Percentiles rank a stretch among this genome's conserved stretches.
These are phyloP conservation scores for Dryadula phaetusa DNA, from an alignment of 2,888 invertebrate species.

Conservation along the genomic window DNA sequence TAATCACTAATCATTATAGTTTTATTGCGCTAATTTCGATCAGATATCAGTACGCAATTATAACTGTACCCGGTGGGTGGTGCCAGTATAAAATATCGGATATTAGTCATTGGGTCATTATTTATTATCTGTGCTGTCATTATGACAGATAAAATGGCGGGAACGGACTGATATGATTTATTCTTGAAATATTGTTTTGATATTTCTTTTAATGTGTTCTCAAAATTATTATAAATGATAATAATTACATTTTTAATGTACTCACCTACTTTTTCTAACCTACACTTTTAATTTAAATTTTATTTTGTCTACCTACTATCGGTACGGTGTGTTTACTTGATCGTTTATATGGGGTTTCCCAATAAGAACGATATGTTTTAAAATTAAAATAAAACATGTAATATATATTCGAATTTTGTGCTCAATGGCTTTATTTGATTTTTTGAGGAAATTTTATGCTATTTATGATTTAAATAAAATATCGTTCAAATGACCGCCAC, in stretches of 20 bases:
- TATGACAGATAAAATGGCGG: slow-evolving; percentile 38
- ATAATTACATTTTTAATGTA: slow-evolving; percentile 1
- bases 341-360: too few relatives aligned
- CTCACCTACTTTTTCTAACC: not conserved
- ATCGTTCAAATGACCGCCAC: too few relatives aligned
- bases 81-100: slow-evolving; percentile 27
- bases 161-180: slow-evolving; percentile 29
- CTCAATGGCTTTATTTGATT: too few relatives aligned
- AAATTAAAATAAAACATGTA: too few relatives aligned
- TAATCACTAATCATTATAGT: slow-evolving; percentile 26
- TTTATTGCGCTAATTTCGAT: slow-evolving; percentile 30
- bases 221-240: slow-evolving; percentile 6
- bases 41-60: slow-evolving; percentile 34
- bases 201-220: not conserved
- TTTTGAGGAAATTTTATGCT: too few relatives aligned
- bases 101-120: slow-evolving; percentile 36
- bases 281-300: not conserved
- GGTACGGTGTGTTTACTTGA: too few relatives aligned
- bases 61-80: slow-evolving; percentile 37
- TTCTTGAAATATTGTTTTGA: slow-evolving; percentile 24
- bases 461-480: too few relatives aligned
- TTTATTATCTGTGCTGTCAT: slow-evolving; percentile 39
- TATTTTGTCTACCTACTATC: not conserved
- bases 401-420: too few relatives aligned
- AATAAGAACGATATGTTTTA: too few relatives aligned